Conservation (phyloP, 2,888 invertebrate genomes). For the Mesoligia furuncula region DNA sequence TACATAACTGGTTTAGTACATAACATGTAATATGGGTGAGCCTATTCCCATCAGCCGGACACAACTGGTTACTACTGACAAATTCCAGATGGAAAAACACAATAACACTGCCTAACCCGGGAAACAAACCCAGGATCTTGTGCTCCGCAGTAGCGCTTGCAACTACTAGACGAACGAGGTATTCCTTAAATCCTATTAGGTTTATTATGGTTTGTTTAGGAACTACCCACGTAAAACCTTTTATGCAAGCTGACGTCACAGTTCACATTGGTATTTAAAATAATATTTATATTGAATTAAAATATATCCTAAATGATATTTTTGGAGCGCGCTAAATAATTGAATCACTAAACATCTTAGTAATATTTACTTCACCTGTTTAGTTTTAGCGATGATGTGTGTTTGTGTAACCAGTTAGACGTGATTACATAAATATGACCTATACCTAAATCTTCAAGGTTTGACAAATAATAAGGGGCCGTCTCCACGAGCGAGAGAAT, state of each 20-base stretch:
- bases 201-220: background rate
- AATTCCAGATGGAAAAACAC: background rate
- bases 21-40: no score
- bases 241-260: background rate
- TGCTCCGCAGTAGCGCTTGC: no score
- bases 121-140: background rate
- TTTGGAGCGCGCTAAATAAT: constrained; percentile 44
- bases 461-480: constrained; percentile 37
- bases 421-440: background rate
- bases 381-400: constrained; percentile 31
- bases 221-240: background rate
- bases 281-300: background rate
- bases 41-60: no score
- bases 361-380: constrained; percentile 3
- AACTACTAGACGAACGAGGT: no score
- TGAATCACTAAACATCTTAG: constrained; percentile 28
- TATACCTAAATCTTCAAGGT: constrained; percentile 33
- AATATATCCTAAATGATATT: no score
- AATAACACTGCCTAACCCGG: background rate
- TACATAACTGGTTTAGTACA: no score
- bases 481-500: no score
- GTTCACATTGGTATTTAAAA: no score
- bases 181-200: background rate
- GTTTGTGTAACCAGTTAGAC: constrained; percentile 7
- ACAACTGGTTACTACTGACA: no score